Percentiles rank a stretch among this genome's conserved stretches.
These are phyloP conservation scores for Leptobrachium leishanense DNA, from an alignment of 2,113 vertebrate genomes.

Conservation along the genomic window DNA sequence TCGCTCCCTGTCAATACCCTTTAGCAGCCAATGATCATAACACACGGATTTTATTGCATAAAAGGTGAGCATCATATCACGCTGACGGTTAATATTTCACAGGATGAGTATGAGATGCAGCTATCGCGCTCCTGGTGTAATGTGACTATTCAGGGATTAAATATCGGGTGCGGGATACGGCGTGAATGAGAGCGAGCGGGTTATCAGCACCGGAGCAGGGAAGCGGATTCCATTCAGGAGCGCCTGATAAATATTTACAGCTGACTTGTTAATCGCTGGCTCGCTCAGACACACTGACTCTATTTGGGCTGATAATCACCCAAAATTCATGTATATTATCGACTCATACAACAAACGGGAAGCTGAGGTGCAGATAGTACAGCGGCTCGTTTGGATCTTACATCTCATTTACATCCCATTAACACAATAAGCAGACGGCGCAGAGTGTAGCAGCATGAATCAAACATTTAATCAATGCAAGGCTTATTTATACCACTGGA, in stretches of 20 bases:
- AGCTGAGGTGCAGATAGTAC: too few species aligned
- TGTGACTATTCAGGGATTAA: not conserved
- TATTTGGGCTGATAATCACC: constrained; percentile 26
- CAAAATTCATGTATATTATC: not conserved
- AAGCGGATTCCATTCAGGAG: not conserved
- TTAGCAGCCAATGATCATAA: too few species aligned
- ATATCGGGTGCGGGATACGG: not conserved
- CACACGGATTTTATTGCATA: too few species aligned
- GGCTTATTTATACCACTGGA: too few species aligned
- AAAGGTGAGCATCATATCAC: not conserved
- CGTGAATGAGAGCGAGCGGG: not conserved
- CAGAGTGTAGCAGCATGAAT: too few species aligned
- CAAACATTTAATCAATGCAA: too few species aligned
- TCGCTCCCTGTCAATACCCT: too few species aligned
- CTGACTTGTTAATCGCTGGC: constrained; percentile 1
- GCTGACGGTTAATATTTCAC: not conserved
- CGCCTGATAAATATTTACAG: constrained; percentile 17
- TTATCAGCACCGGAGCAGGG: not conserved
- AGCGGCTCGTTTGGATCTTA: too few species aligned
- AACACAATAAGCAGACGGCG: too few species aligned
- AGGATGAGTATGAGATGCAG: not conserved
- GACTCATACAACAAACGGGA: too few species aligned
- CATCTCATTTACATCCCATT: too few species aligned
- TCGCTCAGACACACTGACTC: not conserved
- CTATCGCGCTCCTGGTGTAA: not conserved